Percentiles rank a stretch among this genome's conserved stretches.
phyloP scores from a whole-genome alignment of 2,888 invertebrate genomes.

The Drosophila nr. perissopoda region DNA sequence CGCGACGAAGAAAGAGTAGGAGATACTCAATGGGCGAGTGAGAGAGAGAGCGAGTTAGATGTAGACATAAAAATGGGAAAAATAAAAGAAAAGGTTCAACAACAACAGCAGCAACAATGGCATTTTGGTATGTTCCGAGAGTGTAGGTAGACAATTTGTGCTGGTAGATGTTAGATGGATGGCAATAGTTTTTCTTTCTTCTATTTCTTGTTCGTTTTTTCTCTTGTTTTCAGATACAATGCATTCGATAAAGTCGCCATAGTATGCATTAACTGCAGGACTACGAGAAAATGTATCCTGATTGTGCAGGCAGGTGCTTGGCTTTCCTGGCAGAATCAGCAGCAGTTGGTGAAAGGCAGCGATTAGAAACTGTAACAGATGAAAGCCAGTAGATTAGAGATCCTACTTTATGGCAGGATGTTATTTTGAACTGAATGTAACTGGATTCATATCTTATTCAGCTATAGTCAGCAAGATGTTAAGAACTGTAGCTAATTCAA shows the following conservation, averaged over 20 bases:
- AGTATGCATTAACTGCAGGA: constrained; percentile 10
- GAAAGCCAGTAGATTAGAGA: constrained; percentile 48
- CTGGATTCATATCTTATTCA: background rate
- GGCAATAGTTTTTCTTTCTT: constrained; percentile 24
- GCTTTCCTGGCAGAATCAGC: background rate
- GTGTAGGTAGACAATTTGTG: constrained; percentile 66
- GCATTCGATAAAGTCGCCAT: constrained; percentile 49
- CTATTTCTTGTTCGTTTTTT: background rate
- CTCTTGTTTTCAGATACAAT: constrained; percentile 34
- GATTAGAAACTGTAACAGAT: constrained; percentile 41
- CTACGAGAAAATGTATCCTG: constrained; percentile 30
- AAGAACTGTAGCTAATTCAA: background rate
- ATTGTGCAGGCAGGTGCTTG: constrained; percentile 39
- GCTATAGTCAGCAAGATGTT: background rate
- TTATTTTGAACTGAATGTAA: constrained; percentile 9
- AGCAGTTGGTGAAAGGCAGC: constrained; percentile 42
- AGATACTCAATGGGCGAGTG: background rate
- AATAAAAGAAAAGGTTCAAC: constrained; percentile 54
- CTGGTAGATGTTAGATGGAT: constrained; percentile 33
- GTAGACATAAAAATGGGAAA: constrained; percentile 36
- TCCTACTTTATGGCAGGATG: constrained; percentile 37
- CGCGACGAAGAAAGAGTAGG: constrained; percentile 12
- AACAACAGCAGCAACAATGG: constrained; percentile 34
- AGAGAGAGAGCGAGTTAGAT: constrained; percentile 8
- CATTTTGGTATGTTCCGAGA: constrained; percentile 53